Conservation (phyloP, 2,888 invertebrate species). For the Ectemnius continuus region DNA sequence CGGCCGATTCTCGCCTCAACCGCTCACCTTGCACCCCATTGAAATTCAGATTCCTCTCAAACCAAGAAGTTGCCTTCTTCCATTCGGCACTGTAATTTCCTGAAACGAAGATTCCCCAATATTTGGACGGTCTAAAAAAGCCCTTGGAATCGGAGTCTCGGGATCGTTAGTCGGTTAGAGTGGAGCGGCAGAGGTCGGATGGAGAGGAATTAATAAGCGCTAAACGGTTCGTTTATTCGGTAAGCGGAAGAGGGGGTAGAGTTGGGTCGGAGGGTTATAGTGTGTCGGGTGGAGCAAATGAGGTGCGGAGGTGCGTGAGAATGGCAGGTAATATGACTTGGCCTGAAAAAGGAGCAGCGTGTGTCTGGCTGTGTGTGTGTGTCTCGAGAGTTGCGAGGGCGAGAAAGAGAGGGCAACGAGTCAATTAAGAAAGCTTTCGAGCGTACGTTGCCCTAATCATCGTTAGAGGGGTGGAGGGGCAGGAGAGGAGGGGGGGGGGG, state of each 20-base stretch:
- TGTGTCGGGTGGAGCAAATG: not conserved
- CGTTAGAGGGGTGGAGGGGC: conserved; percentile 10
- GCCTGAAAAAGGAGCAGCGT: conserved; percentile 15
- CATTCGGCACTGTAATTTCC: no score
- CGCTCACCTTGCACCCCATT: not conserved
- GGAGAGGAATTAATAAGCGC: conserved; percentile 3
- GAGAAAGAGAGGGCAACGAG: conserved; percentile 51
- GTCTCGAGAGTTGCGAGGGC: not conserved
- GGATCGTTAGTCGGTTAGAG: no score
- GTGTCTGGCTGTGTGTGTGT: not conserved
- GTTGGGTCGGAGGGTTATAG: not conserved
- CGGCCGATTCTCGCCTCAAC: not conserved
- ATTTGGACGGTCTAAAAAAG: no score
- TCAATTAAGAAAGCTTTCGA: conserved; percentile 63
- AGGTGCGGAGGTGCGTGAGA: conserved; percentile 11
- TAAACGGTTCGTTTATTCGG: conserved; percentile 9
- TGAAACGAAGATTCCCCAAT: no score
- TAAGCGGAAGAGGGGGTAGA: conserved; percentile 4
- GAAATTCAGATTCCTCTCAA: not conserved
- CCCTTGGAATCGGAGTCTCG: no score
- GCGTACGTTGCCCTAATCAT: conserved; percentile 59
- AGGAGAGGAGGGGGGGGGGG: conserved; percentile 3
- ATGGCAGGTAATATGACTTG: conserved; percentile 1
- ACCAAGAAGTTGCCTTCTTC: no score
- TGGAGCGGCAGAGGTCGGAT: not conserved